Percentiles rank a stretch among this genome's conserved stretches.
These are phyloP conservation scores for Leptinotarsa rubiginosa DNA, from an alignment of 2,888 invertebrate species.

Conservation along the genomic window DNA sequence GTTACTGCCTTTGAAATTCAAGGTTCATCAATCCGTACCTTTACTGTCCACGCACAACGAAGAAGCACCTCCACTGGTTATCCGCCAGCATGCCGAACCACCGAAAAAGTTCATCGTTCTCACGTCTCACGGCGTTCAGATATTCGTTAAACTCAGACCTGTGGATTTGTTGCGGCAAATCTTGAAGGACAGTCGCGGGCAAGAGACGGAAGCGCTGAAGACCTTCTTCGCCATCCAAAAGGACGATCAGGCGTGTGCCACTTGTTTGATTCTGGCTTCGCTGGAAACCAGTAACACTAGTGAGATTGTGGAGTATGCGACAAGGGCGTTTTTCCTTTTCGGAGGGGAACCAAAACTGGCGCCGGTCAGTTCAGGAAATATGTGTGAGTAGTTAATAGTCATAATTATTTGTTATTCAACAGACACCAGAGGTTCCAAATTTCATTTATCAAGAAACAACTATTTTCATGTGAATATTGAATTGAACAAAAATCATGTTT, in stretches of 20 bases:
- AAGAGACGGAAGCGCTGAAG: slow-evolving; percentile 86
- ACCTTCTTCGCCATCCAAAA: slow-evolving; percentile 85
- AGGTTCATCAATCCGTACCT: slow-evolving; percentile 50
- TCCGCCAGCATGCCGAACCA: slow-evolving; percentile 79
- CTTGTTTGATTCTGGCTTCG: slow-evolving; percentile 87
- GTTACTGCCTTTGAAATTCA: neutral
- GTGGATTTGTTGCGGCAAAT: slow-evolving; percentile 88
- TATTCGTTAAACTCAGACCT: slow-evolving; percentile 85
- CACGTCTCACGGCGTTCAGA: slow-evolving; percentile 88
- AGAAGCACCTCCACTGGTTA: slow-evolving; percentile 75
- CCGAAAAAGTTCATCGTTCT: slow-evolving; percentile 85
- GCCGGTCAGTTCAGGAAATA: slow-evolving; percentile 51
- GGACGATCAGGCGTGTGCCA: slow-evolving; percentile 90
- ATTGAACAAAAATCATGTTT: too few relatives aligned
- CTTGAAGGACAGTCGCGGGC: slow-evolving; percentile 84
- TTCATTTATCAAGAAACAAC: too few relatives aligned
- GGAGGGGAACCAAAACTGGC: slow-evolving; percentile 79
- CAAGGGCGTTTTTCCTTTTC: slow-evolving; percentile 91
- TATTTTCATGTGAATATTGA: too few relatives aligned
- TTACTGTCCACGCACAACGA: slow-evolving; percentile 44
- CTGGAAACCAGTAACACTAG: slow-evolving; percentile 72
- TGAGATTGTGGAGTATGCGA: slow-evolving; percentile 87
- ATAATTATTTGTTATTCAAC: too few relatives aligned
- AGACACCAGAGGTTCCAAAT: too few relatives aligned
- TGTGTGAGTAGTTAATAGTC: slow-evolving; percentile 48